These are phyloP conservation scores for Thaumatotibia leucotreta DNA, from an alignment of 1,140 invertebrate genomes.

Conservation along the genomic window DNA sequence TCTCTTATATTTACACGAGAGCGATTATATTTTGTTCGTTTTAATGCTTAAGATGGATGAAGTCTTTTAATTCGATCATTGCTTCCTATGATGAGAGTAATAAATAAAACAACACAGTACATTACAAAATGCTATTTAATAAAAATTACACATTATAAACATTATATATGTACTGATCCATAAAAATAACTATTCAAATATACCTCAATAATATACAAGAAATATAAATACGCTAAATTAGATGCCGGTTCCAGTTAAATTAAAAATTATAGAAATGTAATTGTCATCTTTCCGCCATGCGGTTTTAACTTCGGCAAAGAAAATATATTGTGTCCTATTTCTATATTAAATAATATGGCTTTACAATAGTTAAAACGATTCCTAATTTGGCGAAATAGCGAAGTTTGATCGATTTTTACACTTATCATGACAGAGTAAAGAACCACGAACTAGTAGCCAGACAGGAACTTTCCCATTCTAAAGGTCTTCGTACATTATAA, in stretches of 20 bases:
- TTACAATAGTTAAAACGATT: too few relatives aligned
- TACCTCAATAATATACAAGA: constrained; percentile 37
- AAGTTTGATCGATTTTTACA: too few relatives aligned
- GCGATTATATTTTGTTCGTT: too few relatives aligned
- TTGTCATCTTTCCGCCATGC: background rate
- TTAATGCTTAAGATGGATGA: too few relatives aligned
- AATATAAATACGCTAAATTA: constrained; percentile 9
- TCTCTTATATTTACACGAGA: too few relatives aligned
- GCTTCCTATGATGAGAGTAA: too few relatives aligned
- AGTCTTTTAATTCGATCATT: too few relatives aligned
- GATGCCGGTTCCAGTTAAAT: background rate
- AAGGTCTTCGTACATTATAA: too few relatives aligned
- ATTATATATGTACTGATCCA: constrained; percentile 38
- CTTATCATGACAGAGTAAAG: too few relatives aligned
- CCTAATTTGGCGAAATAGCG: too few relatives aligned
- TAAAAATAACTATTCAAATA: constrained; percentile 48
- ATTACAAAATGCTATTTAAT: constrained; percentile 42
- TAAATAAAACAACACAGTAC: constrained; percentile 33
- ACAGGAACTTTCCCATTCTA: too few relatives aligned
- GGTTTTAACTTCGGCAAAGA: background rate
- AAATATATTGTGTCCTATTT: background rate
- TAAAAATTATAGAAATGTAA: background rate
- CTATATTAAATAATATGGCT: background rate
- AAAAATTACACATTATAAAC: constrained; percentile 35
- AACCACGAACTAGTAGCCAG: too few relatives aligned